Base-by-base conservation (phyloP, 2,797 vertebrate genomes). In the Leucoraja ocellata region DNA sequence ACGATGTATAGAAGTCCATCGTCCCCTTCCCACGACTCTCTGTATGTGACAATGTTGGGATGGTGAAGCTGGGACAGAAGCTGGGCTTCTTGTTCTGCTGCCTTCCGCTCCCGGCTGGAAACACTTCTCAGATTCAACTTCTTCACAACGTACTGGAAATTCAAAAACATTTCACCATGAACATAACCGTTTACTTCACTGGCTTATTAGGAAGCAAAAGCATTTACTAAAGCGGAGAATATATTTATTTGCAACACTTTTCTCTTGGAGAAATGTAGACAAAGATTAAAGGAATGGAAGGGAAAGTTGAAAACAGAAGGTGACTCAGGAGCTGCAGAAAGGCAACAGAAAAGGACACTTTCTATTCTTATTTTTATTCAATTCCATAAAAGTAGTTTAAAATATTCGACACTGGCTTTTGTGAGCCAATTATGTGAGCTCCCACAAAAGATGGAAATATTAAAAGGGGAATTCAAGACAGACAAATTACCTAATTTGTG, bases 21-120 rank as follows among this genome's bases (percentile, higher is more conserved):
- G 0, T 97, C 96, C 32, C 98, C 98, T 94, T 99, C 98, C 99
- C 98, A 99, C 0, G 98, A 99, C 95, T 99, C 98, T 93, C 97
- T 96, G 95, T 99, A 99, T 7, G 97, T 98, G 94, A 99, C 98
- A 0, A 99, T 99, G 95, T 99, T 99, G 7, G 99, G 99, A 94
- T 99, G 99, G 76, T 97, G 97, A 94, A 99, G 94, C 94, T 96
- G 97, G 84, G 98, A 99, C 11, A 99, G 95, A 14, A 99, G 96
- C 96, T 99, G 98, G 0, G 98, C 99, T 95, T 99, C 99, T 94
- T 99, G 99, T 94, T 99, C 98, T 0, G 98, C 99, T 32, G 98
- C 96, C 76, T 95, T 97, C 4, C 98, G 97, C 94, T 99, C 98
- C 0, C 98, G 96, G 93, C 94, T 97, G 4, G 98, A 97, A 18